Base-by-base conservation (phyloP, 2,797 vertebrate genomes). In the Pipistrellus kuhlii region DNA sequence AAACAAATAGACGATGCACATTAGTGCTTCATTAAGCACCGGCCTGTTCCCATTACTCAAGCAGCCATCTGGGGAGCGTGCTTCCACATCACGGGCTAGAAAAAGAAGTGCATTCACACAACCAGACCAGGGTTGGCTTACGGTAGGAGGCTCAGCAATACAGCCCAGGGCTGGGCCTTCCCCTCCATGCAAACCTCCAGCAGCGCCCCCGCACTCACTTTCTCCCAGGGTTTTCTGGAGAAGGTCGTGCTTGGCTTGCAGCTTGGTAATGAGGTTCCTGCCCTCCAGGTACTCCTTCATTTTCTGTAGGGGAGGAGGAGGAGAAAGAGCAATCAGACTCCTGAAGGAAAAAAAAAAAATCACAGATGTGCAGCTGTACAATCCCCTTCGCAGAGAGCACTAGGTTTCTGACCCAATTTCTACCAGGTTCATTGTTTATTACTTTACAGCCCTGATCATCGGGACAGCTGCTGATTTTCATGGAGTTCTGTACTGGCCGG, bases 201-300 rank as follows among this genome's bases (percentile, higher is more conserved):
- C 0, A 13, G 73, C 85, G 10, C 0, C 62, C 69, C 35, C 85
- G 77, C 44, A 99, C 99, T 99, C 98, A 99, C 99, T 99, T 98
- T 99, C 99, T 98, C 99, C 99, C 96, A 99, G 97, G 88, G 99
- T 99, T 98, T 99, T 99, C 98, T 99, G 98, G 6, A 99, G 99
- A 91, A 99, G 99, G 97, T 99, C 99, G 0, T 99, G 99, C 98
- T 99, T 99, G 98, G 99, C 99, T 97, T 99, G 99, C 77, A 99
- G 99, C 97, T 99, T 99, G 12, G 99, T 99, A 98, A 99, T 99
- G 97, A 99, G 99, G 98, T 99, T 99, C 97, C 99, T 99, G 93
- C 99, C 99, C 96, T 99, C 99, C 97, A 99, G 98, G 97, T 99
- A 99, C 96, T 99, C 99, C 98, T 99, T 99, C 99, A 99, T 99